Evolutionary conservation across 2,797 vertebrate genomes (phyloP), one percentile per base, ranked within the genome.

Genomic region (Channallabes apus): DNA sequence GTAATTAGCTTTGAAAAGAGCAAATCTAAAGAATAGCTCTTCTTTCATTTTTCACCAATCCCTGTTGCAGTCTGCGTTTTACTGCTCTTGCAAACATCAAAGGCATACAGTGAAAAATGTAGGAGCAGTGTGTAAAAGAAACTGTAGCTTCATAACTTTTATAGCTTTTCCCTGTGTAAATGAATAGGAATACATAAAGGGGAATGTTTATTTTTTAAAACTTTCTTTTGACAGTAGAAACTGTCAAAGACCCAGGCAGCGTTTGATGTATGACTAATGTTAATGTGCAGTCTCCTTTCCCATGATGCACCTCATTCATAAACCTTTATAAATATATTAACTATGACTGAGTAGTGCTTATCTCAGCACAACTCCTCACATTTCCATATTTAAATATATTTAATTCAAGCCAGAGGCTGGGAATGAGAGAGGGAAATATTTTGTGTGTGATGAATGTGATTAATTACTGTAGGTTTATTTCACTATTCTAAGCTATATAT

Each of bases 311-410:
- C 59, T 82, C 84, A 87, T n/a, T 80, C 76, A 77, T 87, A 89
- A 87, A 79, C 56, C 61, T 17, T 69, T 69, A 85, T 80, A 80
- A 80, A 84, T 86, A 88, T 85, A 89, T 90, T 89, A 91, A 8
- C 79, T 75, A 85, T 89, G 85, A 89, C 65, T 82, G 78, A 62
- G 51, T 56, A 84, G 83, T 88, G 80, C 77, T 76, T 86, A 85
- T 82, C 24, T 80, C 62, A 80, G 84, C 67, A 80, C 64, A 79
- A 79, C 58, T 72, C 38, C 41, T 56, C 51, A 54, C 62, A 81
- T 67, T 75, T 84, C 61, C 65, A 87, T 84, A 67, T 67, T 80
- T 29, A 54, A 67, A 67, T 54, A 4, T 80, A 59, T 62, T 85
- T 71, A 7, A 62, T 64, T 71, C 27, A 69, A 80, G 14, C n/a